phyloP scores from a whole-genome alignment of 2,113 vertebrate genomes.

The Pyxicephalus adspersus region DNA sequence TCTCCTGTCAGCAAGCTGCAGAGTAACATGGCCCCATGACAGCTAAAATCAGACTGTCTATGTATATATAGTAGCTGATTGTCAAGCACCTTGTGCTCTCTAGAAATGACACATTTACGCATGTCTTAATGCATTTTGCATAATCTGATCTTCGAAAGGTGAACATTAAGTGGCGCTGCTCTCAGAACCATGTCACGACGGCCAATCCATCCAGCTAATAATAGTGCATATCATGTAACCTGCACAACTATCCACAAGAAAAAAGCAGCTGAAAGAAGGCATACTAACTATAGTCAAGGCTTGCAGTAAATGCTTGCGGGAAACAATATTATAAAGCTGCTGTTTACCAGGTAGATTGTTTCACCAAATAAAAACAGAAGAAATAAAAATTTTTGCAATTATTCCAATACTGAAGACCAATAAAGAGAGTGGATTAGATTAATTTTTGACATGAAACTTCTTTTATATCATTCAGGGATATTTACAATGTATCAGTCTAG shows the following conservation, averaged over 20 bases:
- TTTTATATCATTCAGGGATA: no score
- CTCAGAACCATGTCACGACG: slow-evolving; percentile 7
- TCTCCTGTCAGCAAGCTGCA: not conserved
- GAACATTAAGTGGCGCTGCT: slow-evolving; percentile 36
- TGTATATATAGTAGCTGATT: slow-evolving; percentile 26
- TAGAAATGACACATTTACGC: slow-evolving; percentile 28
- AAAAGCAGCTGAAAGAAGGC: not conserved
- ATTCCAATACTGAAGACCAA: no score
- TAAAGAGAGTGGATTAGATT: no score
- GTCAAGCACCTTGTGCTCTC: slow-evolving; percentile 14
- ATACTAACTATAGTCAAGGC: not conserved
- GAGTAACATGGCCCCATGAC: slow-evolving; percentile 3
- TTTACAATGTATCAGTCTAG: no score
- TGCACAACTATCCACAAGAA: not conserved
- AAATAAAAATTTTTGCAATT: no score
- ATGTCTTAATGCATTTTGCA: slow-evolving; percentile 31
- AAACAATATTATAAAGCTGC: not conserved
- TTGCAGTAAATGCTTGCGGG: not conserved
- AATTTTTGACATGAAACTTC: no score
- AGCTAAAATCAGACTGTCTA: slow-evolving; percentile 6
- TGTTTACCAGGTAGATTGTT: no score
- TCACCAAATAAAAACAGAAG: no score
- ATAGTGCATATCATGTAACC: slow-evolving; percentile 34
- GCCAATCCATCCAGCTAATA: slow-evolving; percentile 29
- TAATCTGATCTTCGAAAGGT: slow-evolving; percentile 46